Base-by-base conservation (phyloP, 2,888 invertebrate genomes). In the Acronicta leporina region DNA sequence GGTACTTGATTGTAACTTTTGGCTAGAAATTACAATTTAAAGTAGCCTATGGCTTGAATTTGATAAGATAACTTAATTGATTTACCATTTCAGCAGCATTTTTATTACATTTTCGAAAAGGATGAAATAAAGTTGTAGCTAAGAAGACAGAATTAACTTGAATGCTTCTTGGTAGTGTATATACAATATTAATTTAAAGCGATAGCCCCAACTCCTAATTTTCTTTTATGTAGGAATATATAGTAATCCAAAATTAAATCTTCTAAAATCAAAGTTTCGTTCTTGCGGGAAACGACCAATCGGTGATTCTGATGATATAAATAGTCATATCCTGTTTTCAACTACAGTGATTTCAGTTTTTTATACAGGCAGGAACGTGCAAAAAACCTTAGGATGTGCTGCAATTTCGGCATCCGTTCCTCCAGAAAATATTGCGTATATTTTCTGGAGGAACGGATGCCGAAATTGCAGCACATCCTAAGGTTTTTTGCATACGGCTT, bases 371-470 rank as follows among this genome's bases (percentile, higher is more conserved):
- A 41, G 58, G 52, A 48, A 60, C 65, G 48, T 48, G 68, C n/a
- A 54, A 35, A 60, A 60, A 48, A 55, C 54, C 33, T 40, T 30
- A 68, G 65, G 65, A 70, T 54, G 50, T 65, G 65, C 40, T 60
- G 65, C 60, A 70, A 68, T 70, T 50, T 55, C 51, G 50, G 55
- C 61, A 56, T 71, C 68, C 68, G 67, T 44, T 71, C 20, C 45
- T 48, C 13, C 27, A 30, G 16, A 55, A 38, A 45, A 52, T 69
- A 68, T 43, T 1, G 42, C 5, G 7, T 10, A 43, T 68, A 69
- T 52, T 45, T 38, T 55, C 16, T 30, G 27, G 13, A 48, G 45
- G 20, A 71, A 44, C 67, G 68, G 68, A 71, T 56, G 61, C 55
- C 50, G 51, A 55, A 50, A 70, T 68, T 70, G 60, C 65, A 60